Percentiles rank a stretch among this genome's conserved stretches.
Conservation (phyloP, 2,888 invertebrate genomes). For the Chloroclystis v-ata region DNA sequence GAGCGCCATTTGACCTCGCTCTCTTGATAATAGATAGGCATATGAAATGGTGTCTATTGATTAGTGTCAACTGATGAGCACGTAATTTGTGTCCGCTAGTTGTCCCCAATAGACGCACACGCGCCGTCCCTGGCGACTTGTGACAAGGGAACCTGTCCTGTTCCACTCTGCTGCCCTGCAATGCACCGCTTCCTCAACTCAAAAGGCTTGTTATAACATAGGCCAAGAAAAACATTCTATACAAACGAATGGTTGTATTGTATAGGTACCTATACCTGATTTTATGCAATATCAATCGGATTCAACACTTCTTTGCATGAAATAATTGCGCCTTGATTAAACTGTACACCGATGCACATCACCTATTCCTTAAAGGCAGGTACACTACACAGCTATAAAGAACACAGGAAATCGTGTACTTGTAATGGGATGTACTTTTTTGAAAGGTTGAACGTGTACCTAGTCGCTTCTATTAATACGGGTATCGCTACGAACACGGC, state of each 20-base stretch:
- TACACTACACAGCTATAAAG: slow-evolving; percentile 20
- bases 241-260: too few species aligned
- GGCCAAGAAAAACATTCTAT: background rate
- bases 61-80: slow-evolving; percentile 42
- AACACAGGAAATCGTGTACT: slow-evolving; percentile 25
- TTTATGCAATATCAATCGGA: background rate
- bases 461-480: slow-evolving; percentile 6
- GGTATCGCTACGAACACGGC: slow-evolving; percentile 13
- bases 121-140: slow-evolving; percentile 50
- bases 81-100: slow-evolving; percentile 45
- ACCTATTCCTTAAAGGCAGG: slow-evolving; percentile 13
- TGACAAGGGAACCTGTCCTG: slow-evolving; percentile 64
- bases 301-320: slow-evolving; percentile 11
- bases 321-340: slow-evolving; percentile 20
- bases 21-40: slow-evolving; percentile 29
- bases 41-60: slow-evolving; percentile 35
- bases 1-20: slow-evolving; percentile 28
- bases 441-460: slow-evolving; percentile 19
- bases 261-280: too few species aligned
- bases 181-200: slow-evolving; percentile 47
- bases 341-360: slow-evolving; percentile 23
- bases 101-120: slow-evolving; percentile 64
- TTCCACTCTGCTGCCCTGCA: slow-evolving; percentile 63
- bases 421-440: slow-evolving; percentile 20
- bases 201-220: slow-evolving; percentile 3